These are phyloP conservation scores for Eupeodes latifasciatus DNA, from an alignment of 2,888 invertebrate species.

Conservation along the genomic window DNA sequence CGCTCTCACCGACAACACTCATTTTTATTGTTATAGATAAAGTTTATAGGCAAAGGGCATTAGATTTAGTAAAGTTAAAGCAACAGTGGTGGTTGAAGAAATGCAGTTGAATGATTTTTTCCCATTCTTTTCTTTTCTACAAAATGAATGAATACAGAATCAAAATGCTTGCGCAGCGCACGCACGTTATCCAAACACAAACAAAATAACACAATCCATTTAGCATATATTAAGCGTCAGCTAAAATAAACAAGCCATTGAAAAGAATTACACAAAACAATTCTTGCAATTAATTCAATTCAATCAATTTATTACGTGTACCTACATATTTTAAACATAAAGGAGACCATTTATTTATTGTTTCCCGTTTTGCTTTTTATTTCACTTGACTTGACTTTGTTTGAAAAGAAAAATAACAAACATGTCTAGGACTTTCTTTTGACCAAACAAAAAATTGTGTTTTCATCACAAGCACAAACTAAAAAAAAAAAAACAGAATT, in stretches of 20 bases:
- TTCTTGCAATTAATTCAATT: background rate
- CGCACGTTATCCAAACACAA: background rate
- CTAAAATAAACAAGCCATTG: background rate
- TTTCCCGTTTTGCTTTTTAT: background rate
- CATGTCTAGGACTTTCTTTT: conserved; percentile 5
- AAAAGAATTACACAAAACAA: background rate
- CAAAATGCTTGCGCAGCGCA: background rate
- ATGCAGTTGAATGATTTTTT: background rate
- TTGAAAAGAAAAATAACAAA: background rate
- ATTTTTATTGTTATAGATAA: background rate
- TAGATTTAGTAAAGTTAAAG: background rate
- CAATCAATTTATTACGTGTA: background rate
- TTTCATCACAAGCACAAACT: conserved; percentile 9
- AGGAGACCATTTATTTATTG: background rate
- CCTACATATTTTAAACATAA: background rate
- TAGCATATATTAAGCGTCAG: background rate
- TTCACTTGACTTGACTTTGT: background rate
- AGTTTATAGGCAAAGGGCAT: too few relatives aligned
- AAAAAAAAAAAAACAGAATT: background rate
- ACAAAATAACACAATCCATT: background rate
- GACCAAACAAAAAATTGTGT: conserved; percentile 13
- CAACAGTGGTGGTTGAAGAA: background rate
- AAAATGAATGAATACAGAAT: too few relatives aligned
- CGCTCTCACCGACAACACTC: conserved; percentile 4
- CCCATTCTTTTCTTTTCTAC: too few relatives aligned